These are phyloP conservation scores for Coturnix japonica DNA, from an alignment of 2,113 vertebrate species.

Conservation along the genomic window DNA sequence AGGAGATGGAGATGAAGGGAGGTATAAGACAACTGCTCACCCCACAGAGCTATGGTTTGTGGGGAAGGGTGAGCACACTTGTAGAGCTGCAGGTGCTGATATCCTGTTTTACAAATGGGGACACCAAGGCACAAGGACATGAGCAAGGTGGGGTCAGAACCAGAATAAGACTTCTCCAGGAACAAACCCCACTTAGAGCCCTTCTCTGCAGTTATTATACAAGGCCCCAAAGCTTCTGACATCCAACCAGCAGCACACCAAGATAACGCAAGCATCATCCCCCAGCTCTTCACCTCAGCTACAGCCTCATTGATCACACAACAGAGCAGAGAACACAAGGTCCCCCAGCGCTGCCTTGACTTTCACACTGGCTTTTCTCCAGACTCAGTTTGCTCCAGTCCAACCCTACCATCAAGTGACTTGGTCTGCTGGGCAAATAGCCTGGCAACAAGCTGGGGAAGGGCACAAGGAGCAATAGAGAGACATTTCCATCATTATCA, in stretches of 20 bases:
- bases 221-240: background rate
- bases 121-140: background rate
- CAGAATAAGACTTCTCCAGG: background rate
- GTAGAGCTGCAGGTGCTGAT: background rate
- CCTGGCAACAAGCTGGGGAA: background rate
- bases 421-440: background rate
- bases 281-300: background rate
- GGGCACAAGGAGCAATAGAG: background rate
- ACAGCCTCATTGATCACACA: rapidly evolving
- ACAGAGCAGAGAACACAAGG: background rate
- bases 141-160: background rate
- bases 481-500: background rate
- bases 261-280: background rate
- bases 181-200: background rate
- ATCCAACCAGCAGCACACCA: background rate
- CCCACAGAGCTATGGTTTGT: background rate
- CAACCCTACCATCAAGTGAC: background rate
- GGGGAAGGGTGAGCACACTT: background rate
- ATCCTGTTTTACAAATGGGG: background rate
- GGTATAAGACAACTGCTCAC: background rate
- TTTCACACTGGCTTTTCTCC: background rate
- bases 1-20: background rate
- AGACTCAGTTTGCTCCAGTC: background rate
- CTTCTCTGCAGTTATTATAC: rapidly evolving
- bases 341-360: background rate